Conservation (phyloP, 2,113 vertebrate species). For the Sander vitreus region DNA sequence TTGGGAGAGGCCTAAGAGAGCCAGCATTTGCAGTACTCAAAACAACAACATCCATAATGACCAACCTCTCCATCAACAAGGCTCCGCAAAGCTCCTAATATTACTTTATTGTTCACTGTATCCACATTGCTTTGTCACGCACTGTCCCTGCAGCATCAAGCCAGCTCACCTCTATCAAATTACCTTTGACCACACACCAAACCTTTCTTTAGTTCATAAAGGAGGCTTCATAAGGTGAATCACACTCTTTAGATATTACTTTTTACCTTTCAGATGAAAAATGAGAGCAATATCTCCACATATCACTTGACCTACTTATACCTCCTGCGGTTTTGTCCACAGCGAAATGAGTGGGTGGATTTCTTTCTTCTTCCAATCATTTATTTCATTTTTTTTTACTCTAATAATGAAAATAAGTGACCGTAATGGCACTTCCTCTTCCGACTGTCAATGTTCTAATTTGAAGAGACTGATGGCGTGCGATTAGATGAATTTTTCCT, state of each 20-base stretch:
- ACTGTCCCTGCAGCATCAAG: constrained; percentile 3
- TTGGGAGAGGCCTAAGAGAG: neutral
- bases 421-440: constrained; percentile 14
- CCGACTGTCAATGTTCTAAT: constrained; percentile 30
- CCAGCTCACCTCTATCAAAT: constrained; percentile 6
- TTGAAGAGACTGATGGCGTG: constrained; percentile 33
- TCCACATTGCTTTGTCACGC: neutral
- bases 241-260: neutral
- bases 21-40: neutral
- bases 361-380: constrained; percentile 3
- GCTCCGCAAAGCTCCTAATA: neutral
- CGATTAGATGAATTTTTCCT: constrained; percentile 47
- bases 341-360: constrained; percentile 33
- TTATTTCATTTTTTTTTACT: constrained; percentile 25
- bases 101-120: constrained; percentile 12
- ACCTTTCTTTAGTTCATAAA: constrained; percentile 5
- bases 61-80: neutral
- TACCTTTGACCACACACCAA: neutral
- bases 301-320: constrained; percentile 47
- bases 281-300: constrained; percentile 35
- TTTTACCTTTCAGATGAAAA: constrained; percentile 24
- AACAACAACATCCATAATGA: neutral
- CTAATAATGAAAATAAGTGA: constrained; percentile 36
- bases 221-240: constrained; percentile 3
- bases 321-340: neutral